Conservation (phyloP, 2,113 vertebrate species). For the Hirundichthys speculiger region DNA sequence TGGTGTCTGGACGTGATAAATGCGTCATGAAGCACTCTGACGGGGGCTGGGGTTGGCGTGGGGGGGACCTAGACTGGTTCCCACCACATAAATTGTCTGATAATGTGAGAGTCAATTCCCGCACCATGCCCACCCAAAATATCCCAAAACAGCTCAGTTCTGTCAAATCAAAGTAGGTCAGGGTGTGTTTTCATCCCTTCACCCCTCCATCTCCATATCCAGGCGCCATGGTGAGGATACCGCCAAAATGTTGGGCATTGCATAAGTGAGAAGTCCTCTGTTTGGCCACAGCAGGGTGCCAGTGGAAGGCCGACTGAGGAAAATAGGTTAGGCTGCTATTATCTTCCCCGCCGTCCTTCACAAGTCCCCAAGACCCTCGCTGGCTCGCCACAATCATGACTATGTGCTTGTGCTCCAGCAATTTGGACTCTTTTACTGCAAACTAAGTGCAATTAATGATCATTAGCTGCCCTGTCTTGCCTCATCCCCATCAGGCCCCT, state of each 20-base stretch:
- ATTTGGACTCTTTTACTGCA: conserved; percentile 87
- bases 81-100: background rate
- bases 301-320: conserved; percentile 65
- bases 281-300: conserved; percentile 55
- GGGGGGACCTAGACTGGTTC: background rate
- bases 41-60: background rate
- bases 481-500: conserved; percentile 87
- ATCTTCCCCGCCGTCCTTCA: conserved; percentile 57
- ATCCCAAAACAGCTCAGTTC: conserved; percentile 50
- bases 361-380: conserved; percentile 33
- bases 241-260: conserved; percentile 76
- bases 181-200: conserved; percentile 32
- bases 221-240: conserved; percentile 28
- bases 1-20: background rate
- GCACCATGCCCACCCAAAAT: conserved; percentile 47
- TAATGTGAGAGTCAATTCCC: background rate
- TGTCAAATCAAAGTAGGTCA: conserved; percentile 72
- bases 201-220: conserved; percentile 18
- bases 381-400: conserved; percentile 70
- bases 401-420: conserved; percentile 83
- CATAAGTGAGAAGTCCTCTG: conserved; percentile 71
- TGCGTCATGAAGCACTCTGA: conserved; percentile 7
- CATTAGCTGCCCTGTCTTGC: conserved; percentile 94
- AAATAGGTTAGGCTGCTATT: conserved; percentile 76
- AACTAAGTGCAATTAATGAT: conserved; percentile 95